Evolutionary conservation across 2,797 vertebrate species (phyloP).

Genomic region (Zalophus californianus): DNA sequence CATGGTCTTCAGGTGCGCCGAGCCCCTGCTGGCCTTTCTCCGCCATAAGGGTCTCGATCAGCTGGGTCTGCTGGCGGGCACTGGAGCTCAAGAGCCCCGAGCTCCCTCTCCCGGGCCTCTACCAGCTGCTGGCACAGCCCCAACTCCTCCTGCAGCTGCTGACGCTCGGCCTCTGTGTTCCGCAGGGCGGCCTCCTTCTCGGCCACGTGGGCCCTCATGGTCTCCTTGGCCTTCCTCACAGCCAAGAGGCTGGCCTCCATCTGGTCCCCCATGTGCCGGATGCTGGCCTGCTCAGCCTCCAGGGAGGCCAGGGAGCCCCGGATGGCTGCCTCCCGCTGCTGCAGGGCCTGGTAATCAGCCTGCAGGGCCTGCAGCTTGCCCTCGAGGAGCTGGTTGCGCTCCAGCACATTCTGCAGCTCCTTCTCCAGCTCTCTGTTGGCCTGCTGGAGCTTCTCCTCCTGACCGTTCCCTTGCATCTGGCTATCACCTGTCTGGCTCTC

Average conservation of each 20-base stretch:
- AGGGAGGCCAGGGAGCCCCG: conserved; percentile 88
- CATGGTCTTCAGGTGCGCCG: conserved; percentile 40
- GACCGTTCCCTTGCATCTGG: conserved; percentile 83
- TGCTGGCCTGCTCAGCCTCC: conserved; percentile 90
- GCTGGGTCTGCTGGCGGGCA: conserved; percentile 84
- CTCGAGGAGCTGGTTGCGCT: conserved; percentile 88
- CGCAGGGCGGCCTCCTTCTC: conserved; percentile 87
- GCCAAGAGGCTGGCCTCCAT: conserved; percentile 89
- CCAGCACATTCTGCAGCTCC: conserved; percentile 86
- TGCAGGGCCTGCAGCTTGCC: conserved; percentile 87
- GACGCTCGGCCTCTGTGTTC: conserved; percentile 86
- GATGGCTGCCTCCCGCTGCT: conserved; percentile 89
- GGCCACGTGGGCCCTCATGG: conserved; percentile 88
- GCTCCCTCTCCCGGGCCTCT: conserved; percentile 88
- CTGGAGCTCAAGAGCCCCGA: conserved; percentile 87
- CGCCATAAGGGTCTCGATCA: conserved; percentile 87
- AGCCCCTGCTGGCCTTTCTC: conserved; percentile 86
- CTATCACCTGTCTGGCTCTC: conserved; percentile 85
- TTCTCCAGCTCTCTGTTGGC: conserved; percentile 91
- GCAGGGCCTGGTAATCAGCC: conserved; percentile 90
- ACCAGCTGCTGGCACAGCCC: conserved; percentile 85
- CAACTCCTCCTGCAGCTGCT: conserved; percentile 87
- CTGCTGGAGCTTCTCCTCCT: conserved; percentile 87
- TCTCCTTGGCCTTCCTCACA: conserved; percentile 88
- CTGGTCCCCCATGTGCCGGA: conserved; percentile 89